A percentile compares a stretch with the other conserved stretches of the same genome.
Evolutionary conservation across 2,888 invertebrate genomes (phyloP).

Genomic region (Villa cingulata): DNA sequence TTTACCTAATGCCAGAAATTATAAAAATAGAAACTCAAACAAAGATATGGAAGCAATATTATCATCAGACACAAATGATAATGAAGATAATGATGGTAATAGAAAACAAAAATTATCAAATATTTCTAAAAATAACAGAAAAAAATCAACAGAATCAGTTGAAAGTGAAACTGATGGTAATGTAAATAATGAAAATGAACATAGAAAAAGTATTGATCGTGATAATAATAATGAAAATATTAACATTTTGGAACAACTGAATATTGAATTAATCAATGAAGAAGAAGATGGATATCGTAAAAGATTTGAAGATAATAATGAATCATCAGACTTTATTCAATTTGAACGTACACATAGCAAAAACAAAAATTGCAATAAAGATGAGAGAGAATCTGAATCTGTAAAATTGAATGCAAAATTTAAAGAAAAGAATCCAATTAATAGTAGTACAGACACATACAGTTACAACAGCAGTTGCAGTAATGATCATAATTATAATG

Average conservation of each 20-base stretch:
- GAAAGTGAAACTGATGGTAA: too few relatives aligned
- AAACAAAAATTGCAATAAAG: background rate
- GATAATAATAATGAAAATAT: constrained; percentile 30
- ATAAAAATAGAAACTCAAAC: background rate
- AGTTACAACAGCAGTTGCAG: too few relatives aligned
- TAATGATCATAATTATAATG: background rate
- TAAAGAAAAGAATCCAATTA: too few relatives aligned
- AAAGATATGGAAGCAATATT: background rate
- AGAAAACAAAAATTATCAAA: background rate
- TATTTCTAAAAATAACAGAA: constrained; percentile 16
- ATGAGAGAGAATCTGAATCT: background rate
- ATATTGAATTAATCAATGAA: too few relatives aligned
- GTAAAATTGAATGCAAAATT: too few relatives aligned
- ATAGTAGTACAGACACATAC: too few relatives aligned
- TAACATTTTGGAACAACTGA: too few relatives aligned
- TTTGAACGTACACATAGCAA: constrained; percentile 10
- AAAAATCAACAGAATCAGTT: too few relatives aligned
- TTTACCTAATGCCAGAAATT: constrained; percentile 38
- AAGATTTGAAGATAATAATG: too few relatives aligned
- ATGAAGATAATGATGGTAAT: too few relatives aligned
- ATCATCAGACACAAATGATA: too few relatives aligned
- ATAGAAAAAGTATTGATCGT: constrained; percentile 12
- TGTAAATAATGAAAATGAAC: background rate
- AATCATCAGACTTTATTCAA: constrained; percentile 19
- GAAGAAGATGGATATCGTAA: too few relatives aligned